A percentile compares a stretch with the other conserved stretches of the same genome.
Evolutionary conservation across 2,797 vertebrate species (phyloP).

Genomic region (Prionace glauca): DNA sequence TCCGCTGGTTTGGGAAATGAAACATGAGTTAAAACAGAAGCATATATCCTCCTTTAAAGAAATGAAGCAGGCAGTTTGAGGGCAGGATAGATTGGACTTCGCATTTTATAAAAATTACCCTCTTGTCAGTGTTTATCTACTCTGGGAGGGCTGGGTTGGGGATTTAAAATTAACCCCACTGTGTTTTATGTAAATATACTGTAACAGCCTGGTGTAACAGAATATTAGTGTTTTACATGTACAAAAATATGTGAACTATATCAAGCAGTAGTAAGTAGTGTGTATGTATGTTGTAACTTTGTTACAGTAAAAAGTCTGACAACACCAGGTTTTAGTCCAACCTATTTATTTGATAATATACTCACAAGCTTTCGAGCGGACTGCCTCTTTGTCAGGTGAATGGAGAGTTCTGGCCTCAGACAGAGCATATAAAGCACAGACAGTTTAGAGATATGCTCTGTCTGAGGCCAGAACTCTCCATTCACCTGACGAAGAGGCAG

Average conservation of each 20-base stretch:
- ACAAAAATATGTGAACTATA: not conserved
- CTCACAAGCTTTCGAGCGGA: too few relatives aligned
- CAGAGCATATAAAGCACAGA: too few relatives aligned
- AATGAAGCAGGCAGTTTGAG: not conserved
- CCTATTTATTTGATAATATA: too few relatives aligned
- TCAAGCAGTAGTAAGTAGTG: not conserved
- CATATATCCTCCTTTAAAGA: not conserved
- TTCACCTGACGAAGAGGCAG: too few relatives aligned
- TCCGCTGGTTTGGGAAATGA: not conserved
- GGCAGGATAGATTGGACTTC: not conserved
- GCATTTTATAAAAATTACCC: not conserved
- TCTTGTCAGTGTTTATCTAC: not conserved
- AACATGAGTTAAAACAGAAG: not conserved
- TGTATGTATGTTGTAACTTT: not conserved
- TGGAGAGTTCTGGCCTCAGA: too few relatives aligned
- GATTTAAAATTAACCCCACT: not conserved
- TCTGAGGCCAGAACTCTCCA: too few relatives aligned
- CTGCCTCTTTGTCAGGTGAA: too few relatives aligned
- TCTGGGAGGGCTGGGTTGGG: not conserved
- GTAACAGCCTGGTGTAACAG: not conserved
- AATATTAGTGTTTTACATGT: not conserved
- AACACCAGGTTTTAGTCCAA: too few relatives aligned
- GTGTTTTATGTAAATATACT: not conserved
- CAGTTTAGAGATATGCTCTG: too few relatives aligned
- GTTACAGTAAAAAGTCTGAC: too few relatives aligned